Conservation (phyloP, 1,140 invertebrate species). For the Rhizoglyphus robini region DNA sequence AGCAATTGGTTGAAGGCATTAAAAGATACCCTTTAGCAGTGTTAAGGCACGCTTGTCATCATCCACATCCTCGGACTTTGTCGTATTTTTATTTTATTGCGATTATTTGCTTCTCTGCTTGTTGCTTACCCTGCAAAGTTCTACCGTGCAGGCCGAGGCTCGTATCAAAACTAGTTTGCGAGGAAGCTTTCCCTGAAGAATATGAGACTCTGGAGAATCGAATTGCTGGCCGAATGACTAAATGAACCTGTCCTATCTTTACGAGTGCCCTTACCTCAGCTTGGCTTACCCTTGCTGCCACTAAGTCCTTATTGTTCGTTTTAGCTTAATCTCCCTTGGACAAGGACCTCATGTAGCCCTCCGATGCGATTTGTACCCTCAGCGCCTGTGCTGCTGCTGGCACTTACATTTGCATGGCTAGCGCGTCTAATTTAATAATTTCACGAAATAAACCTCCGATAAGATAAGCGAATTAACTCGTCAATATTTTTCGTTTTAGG, state of each 20-base stretch:
- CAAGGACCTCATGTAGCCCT: slow-evolving; percentile 3
- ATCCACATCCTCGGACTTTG: background rate
- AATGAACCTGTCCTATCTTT: slow-evolving; percentile 10
- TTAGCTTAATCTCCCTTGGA: background rate
- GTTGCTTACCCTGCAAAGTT: background rate
- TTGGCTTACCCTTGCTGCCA: background rate
- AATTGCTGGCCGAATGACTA: background rate
- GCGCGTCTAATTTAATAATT: too few species aligned
- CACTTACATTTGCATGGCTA: too few species aligned
- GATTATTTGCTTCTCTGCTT: background rate
- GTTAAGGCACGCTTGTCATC: background rate
- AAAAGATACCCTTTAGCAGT: slow-evolving; percentile 6
- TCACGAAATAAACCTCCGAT: background rate
- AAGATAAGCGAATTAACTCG: slow-evolving; percentile 7
- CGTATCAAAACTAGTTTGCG: slow-evolving; percentile 9
- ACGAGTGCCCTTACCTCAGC: background rate
- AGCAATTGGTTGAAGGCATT: background rate
- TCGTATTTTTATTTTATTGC: slow-evolving; percentile 7
- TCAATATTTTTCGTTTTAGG: slow-evolving; percentile 10
- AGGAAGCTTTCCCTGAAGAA: background rate
- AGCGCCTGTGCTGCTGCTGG: background rate
- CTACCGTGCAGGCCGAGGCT: background rate
- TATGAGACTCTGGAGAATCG: slow-evolving; percentile 6
- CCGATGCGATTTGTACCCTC: background rate
- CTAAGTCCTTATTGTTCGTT: background rate